Evolutionary conservation across 2,797 vertebrate genomes (phyloP), one percentile per base, ranked within the genome.

Genomic region (Myiothlypis chrysogaster): DNA sequence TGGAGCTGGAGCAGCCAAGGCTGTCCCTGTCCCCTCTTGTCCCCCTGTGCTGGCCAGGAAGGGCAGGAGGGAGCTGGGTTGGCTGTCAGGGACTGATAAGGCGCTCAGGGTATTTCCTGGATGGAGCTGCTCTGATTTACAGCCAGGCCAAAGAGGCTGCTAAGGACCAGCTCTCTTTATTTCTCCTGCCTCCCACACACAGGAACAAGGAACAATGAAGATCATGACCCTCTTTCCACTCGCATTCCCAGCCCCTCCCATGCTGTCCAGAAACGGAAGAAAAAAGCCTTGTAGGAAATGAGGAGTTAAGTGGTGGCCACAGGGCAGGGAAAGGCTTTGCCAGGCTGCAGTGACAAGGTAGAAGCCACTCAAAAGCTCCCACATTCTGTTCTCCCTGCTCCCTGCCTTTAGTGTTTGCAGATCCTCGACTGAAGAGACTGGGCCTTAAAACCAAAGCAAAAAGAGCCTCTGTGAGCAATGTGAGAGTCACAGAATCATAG

Each of bases 361-460:
- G 63, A 72, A 78, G 32, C 47, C n/a, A 25, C 12, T 49, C 47
- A 49, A 27, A 16, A 49, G 3, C 47, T 27, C 27, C 47, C 25
- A 28, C 25, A 50, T 46, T 46, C 44, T 2, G 1, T 53, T 79
- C 7, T 25, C 24, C 15, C 35, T 79, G 49, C 53, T 65, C n/a
- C 7, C 12, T 76, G 39, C 35, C 20, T 84, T 59, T n/a, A 49
- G 12, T 22, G 50, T 64, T 25, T 80, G 49, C 22, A 77, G 41
- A 30, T 50, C 37, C 41, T 47, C 0, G 0, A 2, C 49, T 72
- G 41, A 30, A 59, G 21, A 32, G 11, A 14, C 56, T 1, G 0
- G 10, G 46, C 10, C 27, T 32, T 68, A n/a, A 77, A 89, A 8
- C 7, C 37, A 43, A 60, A 89, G 57, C 6, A 78, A 68, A 73